phyloP scores from a whole-genome alignment of 1,140 invertebrate species.

The Laupala kohalensis region DNA sequence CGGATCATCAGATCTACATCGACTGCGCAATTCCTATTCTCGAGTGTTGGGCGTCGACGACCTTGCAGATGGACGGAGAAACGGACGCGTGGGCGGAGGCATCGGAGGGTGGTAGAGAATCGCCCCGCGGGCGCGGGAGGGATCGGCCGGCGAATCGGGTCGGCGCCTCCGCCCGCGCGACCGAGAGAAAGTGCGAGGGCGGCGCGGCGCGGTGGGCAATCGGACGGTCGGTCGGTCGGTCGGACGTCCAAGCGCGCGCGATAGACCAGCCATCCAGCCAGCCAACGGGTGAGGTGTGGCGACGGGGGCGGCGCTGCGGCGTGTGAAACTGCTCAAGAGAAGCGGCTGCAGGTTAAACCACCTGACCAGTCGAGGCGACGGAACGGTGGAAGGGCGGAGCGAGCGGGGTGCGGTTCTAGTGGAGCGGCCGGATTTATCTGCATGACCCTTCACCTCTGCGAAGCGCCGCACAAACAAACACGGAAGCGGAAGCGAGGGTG shows the following conservation, averaged over 20 bases:
- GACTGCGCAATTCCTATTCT: not conserved
- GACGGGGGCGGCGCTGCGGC: no score
- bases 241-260: no score
- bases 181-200: not conserved
- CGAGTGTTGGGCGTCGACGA: not conserved
- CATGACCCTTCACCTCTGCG: not conserved
- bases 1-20: not conserved
- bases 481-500: not conserved
- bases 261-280: no score
- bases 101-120: not conserved
- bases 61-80: not conserved
- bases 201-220: not conserved
- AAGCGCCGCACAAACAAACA: not conserved
- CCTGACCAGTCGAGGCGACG: not conserved
- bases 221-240: no score
- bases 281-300: no score
- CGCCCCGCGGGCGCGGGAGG: not conserved
- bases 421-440: not conserved
- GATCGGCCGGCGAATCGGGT: not conserved
- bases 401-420: no score
- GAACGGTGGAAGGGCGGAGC: not conserved
- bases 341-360: not conserved
- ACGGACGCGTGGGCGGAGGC: not conserved
- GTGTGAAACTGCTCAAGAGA: not conserved
- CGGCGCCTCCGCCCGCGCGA: not conserved